Evolutionary conservation across 2,888 invertebrate genomes (phyloP), one percentile per base, ranked within the genome.

Genomic region (Alloscopus bannaensis): DNA sequence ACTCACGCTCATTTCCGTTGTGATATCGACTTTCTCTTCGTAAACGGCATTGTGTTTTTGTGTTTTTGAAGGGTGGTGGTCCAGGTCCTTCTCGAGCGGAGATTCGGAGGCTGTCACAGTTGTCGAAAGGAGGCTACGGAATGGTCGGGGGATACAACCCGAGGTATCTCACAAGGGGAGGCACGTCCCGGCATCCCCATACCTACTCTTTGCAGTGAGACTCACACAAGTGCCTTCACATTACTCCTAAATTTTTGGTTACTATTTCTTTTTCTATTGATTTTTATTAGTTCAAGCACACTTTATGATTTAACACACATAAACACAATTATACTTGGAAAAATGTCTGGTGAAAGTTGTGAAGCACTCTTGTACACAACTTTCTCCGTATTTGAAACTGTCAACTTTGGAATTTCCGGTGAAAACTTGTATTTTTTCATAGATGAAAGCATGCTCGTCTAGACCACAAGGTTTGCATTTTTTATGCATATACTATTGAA

Each of bases 121-220:
- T 82, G 22, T 82, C 83, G 13, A 85, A 84, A 64, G 84, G 84
- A n/a, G 81, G 78, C 3, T 79, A 79, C 60, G 81, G 84, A 26
- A 59, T 65, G 72, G 80, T 76, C 50, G 79, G 69, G 77, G 85
- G 84, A 79, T 86, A 82, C 85, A 86, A 86, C 84, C 85, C 84
- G 83, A 84, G 85, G 85, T 86, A 85, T 83, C 84, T 86, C 68
- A 83, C 84, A 78, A 66, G 86, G 83, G 84, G 84, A 82, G 85
- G 84, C 76, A 80, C 85, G 66, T 76, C 83, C 81, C 85, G 84
- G 62, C 84, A 86, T 69, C 84, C 84, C 81, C 83, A 86, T 84
- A 84, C 84, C 82, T 86, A 86, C 86, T 84, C 84, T 80, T 84
- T 86, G 81, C 86, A 86, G 86, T 86, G 86, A 86, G 86, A 86